Conservation (phyloP, 1,140 invertebrate genomes). For the Pseudomyrmex pallidus region DNA sequence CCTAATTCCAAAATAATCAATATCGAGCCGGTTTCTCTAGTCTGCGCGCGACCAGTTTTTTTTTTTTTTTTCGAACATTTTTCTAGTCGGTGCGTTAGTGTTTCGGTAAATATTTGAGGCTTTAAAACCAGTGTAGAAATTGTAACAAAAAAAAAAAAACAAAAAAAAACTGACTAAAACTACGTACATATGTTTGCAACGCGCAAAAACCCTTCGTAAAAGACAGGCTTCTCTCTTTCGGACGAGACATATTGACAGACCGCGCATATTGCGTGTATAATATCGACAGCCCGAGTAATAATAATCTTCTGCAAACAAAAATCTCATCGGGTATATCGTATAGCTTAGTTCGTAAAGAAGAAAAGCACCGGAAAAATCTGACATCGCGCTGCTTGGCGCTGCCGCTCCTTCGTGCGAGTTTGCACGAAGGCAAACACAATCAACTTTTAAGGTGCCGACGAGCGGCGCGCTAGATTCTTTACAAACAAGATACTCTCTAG, state of each 20-base stretch:
- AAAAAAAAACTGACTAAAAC: no score
- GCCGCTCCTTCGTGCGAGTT: constrained; percentile 16
- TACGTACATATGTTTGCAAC: neutral
- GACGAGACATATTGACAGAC: constrained; percentile 24
- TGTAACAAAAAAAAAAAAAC: neutral
- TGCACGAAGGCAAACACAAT: constrained; percentile 52
- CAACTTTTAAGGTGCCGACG: constrained; percentile 29
- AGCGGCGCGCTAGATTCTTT: neutral
- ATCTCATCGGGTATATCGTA: constrained; percentile 65
- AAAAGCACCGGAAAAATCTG: constrained; percentile 65
- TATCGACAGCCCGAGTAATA: constrained; percentile 57
- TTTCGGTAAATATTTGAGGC: no score
- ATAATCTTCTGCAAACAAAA: constrained; percentile 66
- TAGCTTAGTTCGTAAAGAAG: constrained; percentile 49
- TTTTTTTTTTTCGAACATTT: no score
- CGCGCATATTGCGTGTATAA: constrained; percentile 24
- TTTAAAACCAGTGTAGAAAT: no score
- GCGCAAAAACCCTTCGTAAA: neutral
- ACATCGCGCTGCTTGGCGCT: constrained; percentile 13
- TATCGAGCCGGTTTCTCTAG: no score
- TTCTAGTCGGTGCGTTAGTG: no score
- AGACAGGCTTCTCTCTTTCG: neutral
- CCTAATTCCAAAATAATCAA: no score
- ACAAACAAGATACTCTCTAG: constrained; percentile 13
- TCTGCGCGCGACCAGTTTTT: no score